A percentile compares a stretch with the other conserved stretches of the same genome.
Conservation (phyloP, 2,113 vertebrate species). For the Hypomesus transpacificus region DNA sequence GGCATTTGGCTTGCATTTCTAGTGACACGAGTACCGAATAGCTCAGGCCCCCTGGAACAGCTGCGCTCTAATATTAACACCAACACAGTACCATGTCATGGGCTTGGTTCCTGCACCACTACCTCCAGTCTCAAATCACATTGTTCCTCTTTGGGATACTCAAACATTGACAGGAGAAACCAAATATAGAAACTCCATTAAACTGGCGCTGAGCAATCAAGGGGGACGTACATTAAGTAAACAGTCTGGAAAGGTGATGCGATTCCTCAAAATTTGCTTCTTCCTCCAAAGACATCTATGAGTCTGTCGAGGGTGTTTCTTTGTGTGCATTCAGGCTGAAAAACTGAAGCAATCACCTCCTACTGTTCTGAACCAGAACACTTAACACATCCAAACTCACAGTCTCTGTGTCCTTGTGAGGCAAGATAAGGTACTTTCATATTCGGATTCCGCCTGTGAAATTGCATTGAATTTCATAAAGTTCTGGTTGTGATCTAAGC, state of each 20-base stretch:
- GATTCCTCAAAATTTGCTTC: background rate
- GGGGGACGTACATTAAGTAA: background rate
- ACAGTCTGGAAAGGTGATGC: background rate
- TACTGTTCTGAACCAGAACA: too few relatives aligned
- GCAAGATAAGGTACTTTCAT: too few relatives aligned
- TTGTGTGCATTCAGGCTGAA: too few relatives aligned
- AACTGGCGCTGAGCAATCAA: background rate
- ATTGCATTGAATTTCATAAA: slow-evolving; percentile 5
- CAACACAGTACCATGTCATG: slow-evolving; percentile 17
- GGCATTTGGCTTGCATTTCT: background rate
- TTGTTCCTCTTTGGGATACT: background rate
- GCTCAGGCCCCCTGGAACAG: slow-evolving; percentile 16
- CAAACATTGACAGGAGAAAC: background rate
- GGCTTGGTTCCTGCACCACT: background rate
- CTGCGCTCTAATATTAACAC: slow-evolving; percentile 33
- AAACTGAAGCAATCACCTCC: too few relatives aligned
- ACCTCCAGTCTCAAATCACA: slow-evolving; percentile 12
- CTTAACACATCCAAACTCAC: too few relatives aligned
- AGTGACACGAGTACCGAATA: slow-evolving; percentile 16
- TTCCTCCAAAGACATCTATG: background rate
- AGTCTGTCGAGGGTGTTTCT: too few relatives aligned
- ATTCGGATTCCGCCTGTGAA: background rate
- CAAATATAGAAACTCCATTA: slow-evolving; percentile 1
- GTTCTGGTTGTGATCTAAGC: slow-evolving; percentile 26
- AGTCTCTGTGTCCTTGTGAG: too few relatives aligned